phyloP scores from a whole-genome alignment of 37 sponge, comb jelly and placozoan species.

The Beroe ovata region DNA sequence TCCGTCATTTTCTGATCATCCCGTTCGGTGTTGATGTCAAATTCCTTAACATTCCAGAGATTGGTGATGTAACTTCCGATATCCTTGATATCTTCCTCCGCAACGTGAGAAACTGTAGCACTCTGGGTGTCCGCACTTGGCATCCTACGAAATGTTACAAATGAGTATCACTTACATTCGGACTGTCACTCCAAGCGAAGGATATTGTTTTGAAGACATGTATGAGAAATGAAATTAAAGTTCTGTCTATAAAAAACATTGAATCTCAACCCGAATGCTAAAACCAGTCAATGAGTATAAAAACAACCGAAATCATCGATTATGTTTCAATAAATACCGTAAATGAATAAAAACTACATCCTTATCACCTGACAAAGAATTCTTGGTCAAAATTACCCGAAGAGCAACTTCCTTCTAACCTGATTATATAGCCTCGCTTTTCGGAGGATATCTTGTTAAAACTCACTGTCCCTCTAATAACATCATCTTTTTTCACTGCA shows the following conservation, averaged over 20 bases:
- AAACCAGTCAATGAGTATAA: no score
- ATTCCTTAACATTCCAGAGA: constrained; percentile 16
- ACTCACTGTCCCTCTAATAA: neutral
- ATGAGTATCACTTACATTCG: no score
- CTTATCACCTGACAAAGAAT: neutral
- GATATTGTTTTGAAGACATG: no score
- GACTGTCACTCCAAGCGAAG: no score
- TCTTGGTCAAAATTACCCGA: neutral
- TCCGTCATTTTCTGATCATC: constrained; percentile 30
- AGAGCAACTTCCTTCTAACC: neutral
- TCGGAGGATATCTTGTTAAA: neutral
- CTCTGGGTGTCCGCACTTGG: constrained; percentile 61
- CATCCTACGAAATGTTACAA: constrained; percentile 1
- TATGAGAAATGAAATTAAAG: no score
- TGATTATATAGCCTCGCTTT: constrained; percentile 39
- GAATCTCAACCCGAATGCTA: no score
- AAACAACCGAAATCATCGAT: no score
- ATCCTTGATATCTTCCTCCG: neutral
- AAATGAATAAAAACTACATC: neutral
- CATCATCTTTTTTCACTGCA: neutral
- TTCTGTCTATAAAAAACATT: no score
- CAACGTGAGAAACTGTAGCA: constrained; percentile 48
- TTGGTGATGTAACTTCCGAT: neutral
- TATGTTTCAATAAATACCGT: no score
- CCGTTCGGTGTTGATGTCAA: constrained; percentile 16